Base-by-base conservation (phyloP, 1,140 invertebrate genomes). In the Anastrepha obliqua region DNA sequence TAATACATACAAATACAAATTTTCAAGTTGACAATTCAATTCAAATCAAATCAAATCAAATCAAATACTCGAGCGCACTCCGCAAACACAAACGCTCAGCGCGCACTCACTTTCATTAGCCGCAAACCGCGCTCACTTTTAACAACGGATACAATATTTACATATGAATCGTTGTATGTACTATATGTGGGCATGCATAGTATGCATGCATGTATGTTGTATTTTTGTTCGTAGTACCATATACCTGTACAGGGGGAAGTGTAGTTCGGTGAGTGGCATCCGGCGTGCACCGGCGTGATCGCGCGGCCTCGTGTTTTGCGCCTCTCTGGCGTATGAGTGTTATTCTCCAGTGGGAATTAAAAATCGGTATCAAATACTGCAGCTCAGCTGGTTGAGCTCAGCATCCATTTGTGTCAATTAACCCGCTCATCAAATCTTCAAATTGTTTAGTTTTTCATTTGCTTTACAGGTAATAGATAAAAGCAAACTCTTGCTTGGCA, bases 11-110 rank as follows among this genome's bases (percentile, higher is more conserved):
- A 58, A 85, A 60, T 55, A 85, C 47, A 60, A 60, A 58, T 85
- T 58, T 85, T 85, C 47, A 85, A 58, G 67, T 74, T 74, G 67
- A 74, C 67, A 74, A 74, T 74, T 74, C 42, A 58, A 74, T 74
- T 74, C 70, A 29, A 29, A 29, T 29, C 65, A 67, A 74, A 42
- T 74, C 42, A 58, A 51, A 47, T 81, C 74, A 81, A 81, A 81
- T 81, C 74, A 81, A 81, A 81, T 81, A 55, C 74, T 55, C 51
- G 47, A 15, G 74, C 74, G 47, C 47, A 81, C 64, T 20, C 47
- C 20, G 74, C 74, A 81, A 78, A 55, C 42, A 2, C 74, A 81
- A 81, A 81, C 74, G 47, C 47, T 81, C 47, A 81, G 47, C 47
- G 6, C 51, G 9, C 74, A 58, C 64, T 81, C 74, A 55, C 74